Conservation (phyloP, 2,888 invertebrate genomes). For the Teleiodes luculella region DNA sequence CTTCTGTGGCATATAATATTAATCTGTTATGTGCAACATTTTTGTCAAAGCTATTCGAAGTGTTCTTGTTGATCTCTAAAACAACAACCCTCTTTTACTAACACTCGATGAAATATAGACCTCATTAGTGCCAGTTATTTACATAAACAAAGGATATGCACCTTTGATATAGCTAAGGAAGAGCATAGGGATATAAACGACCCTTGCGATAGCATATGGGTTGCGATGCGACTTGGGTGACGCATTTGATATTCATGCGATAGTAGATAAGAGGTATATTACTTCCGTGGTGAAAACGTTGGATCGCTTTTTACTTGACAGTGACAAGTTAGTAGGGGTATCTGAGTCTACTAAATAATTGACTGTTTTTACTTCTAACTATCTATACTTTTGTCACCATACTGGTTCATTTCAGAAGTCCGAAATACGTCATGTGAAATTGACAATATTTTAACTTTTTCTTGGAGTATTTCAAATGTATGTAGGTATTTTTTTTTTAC, state of each 20-base stretch:
- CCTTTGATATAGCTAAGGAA: not conserved
- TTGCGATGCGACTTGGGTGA: conserved; percentile 1
- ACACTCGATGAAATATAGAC: conserved; percentile 29
- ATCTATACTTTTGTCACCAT: no score
- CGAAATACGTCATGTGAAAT: no score
- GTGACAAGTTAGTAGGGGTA: no score
- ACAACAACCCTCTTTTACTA: not conserved
- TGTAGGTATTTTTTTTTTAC: no score
- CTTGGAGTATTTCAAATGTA: no score
- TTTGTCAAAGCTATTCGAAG: not conserved
- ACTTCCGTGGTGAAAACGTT: conserved; percentile 3
- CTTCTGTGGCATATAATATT: no score
- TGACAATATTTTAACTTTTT: no score
- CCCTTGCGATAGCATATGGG: not conserved
- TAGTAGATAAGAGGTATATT: conserved; percentile 4
- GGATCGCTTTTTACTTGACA: no score
- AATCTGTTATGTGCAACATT: no score
- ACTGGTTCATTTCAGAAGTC: no score
- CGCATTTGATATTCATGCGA: conserved; percentile 3
- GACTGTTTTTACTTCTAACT: no score
- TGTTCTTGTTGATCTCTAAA: not conserved
- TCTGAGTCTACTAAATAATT: no score
- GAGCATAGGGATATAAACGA: not conserved
- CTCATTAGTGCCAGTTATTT: conserved; percentile 48
- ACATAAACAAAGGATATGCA: conserved; percentile 36